Base-by-base conservation (phyloP, 2,888 invertebrate species). In the Linhomoeus sp. region DNA sequence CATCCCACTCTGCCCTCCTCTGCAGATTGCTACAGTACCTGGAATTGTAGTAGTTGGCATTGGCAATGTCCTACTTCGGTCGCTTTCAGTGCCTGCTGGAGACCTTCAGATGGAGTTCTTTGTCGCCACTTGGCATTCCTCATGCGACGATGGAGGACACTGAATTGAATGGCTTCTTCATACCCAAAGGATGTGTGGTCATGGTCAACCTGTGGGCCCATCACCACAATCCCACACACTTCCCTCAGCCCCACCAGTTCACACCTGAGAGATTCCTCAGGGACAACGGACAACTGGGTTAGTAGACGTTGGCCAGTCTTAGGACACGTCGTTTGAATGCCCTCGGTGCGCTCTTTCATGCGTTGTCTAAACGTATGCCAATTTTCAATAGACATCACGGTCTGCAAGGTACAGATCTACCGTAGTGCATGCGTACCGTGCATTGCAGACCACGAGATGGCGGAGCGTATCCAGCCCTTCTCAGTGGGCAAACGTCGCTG, bases 401-500 rank as follows among this genome's bases (percentile, higher is more conserved):
- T n/a, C n/a, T n/a, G n/a, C n/a, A n/a, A n/a, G n/a, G n/a, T n/a
- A n/a, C n/a, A n/a, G n/a, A n/a, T n/a, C n/a, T n/a, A n/a, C n/a
- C n/a, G n/a, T n/a, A n/a, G n/a, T n/a, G n/a, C n/a, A n/a, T n/a
- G n/a, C n/a, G n/a, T n/a, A n/a, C n/a, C n/a, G n/a, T n/a, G 43
- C 22, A 15, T 20, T 19, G 5, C 26, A 29, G 33, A 25, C 14
- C 24, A 3, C 24, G 45, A 45, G 15, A 12, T 50, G 24, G 24
- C 38, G 9, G 38, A 43, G 36, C 33, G 37, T 37, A 43, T 50
- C 9, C 19, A 41, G 24, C 50, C 50, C 26, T 50, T 50, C 33
- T 45, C 48, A 17, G 23, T 48, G 29, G 50, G 50, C 45, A 50
- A 50, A 35, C 47, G 50, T 2, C 50, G 50, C 23, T 50, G 50